A percentile compares a stretch with the other conserved stretches of the same genome.
These are phyloP conservation scores for Chironomus tentans DNA, from an alignment of 2,888 invertebrate genomes.

Conservation along the genomic window DNA sequence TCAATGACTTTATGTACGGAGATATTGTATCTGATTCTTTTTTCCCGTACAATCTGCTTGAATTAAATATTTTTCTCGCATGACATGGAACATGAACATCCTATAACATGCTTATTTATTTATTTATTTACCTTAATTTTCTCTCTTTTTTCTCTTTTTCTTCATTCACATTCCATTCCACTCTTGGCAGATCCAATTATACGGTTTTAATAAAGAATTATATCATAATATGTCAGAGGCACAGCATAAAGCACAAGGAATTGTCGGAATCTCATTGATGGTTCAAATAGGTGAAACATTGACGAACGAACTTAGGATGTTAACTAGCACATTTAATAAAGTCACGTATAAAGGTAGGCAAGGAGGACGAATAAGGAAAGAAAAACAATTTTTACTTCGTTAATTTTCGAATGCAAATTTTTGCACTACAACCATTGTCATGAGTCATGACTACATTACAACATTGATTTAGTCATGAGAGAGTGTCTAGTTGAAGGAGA, in stretches of 20 bases:
- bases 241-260: conserved; percentile 91
- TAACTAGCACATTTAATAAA: conserved; percentile 80
- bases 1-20: background rate
- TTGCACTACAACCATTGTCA: background rate
- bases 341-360: conserved; percentile 66
- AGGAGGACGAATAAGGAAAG: background rate
- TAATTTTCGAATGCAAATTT: background rate
- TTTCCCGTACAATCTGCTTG: too few relatives aligned
- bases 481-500: too few relatives aligned
- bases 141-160: background rate
- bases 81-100: background rate
- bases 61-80: too few relatives aligned
- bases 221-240: conserved; percentile 96
- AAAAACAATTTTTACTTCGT: background rate
- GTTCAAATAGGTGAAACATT: conserved; percentile 83
- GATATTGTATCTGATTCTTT: background rate
- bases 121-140: conserved; percentile 1
- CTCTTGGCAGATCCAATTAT: conserved; percentile 77
- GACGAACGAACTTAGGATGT: conserved; percentile 74
- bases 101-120: conserved; percentile 8
- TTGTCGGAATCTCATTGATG: conserved; percentile 91
- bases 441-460: too few relatives aligned
- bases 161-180: background rate
- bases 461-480: too few relatives aligned
- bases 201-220: conserved; percentile 93